These are phyloP conservation scores for Lacerta viridis DNA, from an alignment of 2,797 vertebrate genomes.

Conservation along the genomic window DNA sequence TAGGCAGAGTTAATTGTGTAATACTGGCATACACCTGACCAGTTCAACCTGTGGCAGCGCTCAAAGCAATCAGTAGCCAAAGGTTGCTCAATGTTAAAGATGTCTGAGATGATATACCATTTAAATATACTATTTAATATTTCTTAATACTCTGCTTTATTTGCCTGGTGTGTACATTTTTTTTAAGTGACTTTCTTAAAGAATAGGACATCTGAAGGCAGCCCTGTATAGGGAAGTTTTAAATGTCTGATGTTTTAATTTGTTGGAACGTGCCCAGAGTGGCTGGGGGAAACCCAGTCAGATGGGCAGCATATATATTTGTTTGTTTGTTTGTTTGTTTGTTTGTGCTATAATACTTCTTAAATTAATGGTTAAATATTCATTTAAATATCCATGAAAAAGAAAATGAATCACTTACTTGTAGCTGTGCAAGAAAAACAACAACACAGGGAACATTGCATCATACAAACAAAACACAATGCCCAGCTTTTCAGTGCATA, in stretches of 20 bases:
- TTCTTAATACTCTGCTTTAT: not conserved
- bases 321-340: too few species aligned
- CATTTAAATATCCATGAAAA: constrained; percentile 15
- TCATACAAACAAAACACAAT: constrained; percentile 26
- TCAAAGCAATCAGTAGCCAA: not conserved
- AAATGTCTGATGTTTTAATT: too few species aligned
- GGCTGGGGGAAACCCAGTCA: too few species aligned
- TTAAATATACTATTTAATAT: not conserved
- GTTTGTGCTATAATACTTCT: not conserved
- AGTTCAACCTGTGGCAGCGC: not conserved
- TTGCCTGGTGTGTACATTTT: not conserved
- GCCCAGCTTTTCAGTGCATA: constrained; percentile 21
- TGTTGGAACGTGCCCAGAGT: too few species aligned
- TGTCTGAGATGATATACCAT: not conserved
- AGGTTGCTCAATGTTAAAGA: not conserved
- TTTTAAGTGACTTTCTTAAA: not conserved
- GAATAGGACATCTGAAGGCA: not conserved
- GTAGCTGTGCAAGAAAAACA: constrained; percentile 14
- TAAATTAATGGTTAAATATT: constrained; percentile 23
- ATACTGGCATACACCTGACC: not conserved
- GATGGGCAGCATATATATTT: too few species aligned
- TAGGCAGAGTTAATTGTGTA: not conserved
- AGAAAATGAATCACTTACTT: constrained; percentile 4
- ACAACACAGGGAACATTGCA: constrained; percentile 28
- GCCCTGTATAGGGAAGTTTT: too few species aligned